Percentiles rank a stretch among this genome's conserved stretches.
phyloP scores from a whole-genome alignment of 1,140 invertebrate species.

The Sinella curviseta region DNA sequence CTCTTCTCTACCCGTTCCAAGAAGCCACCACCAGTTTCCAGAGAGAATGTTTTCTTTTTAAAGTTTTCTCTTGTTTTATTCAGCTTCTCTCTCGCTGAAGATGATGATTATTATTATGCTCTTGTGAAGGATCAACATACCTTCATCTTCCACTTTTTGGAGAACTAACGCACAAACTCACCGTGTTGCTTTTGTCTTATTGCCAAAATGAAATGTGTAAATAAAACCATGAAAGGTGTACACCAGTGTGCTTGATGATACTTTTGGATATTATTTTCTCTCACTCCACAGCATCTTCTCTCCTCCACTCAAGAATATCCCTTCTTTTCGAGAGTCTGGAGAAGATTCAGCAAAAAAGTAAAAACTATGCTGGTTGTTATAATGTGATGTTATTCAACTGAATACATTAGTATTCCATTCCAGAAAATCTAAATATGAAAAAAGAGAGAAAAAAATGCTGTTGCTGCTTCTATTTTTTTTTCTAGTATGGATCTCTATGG shows the following conservation, averaged over 20 bases:
- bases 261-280: background rate
- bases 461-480: background rate
- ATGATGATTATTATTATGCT: too few relatives aligned
- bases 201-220: too few relatives aligned
- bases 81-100: too few relatives aligned
- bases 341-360: too few relatives aligned
- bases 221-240: too few relatives aligned
- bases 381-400: background rate
- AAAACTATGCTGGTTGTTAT: background rate
- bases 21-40: background rate
- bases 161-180: too few relatives aligned
- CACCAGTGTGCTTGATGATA: background rate
- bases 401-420: constrained; percentile 10
- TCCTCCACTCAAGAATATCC: too few relatives aligned
- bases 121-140: too few relatives aligned
- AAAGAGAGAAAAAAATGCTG: background rate
- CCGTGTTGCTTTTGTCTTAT: too few relatives aligned
- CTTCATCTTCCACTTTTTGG: too few relatives aligned
- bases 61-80: too few relatives aligned
- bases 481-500: background rate
- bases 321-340: background rate
- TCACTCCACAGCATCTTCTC: background rate
- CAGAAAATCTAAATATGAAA: background rate
- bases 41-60: too few relatives aligned
- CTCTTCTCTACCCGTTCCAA: background rate